These are phyloP conservation scores for Gobio occitaniae DNA, from an alignment of 2,797 vertebrate genomes.

Conservation along the genomic window DNA sequence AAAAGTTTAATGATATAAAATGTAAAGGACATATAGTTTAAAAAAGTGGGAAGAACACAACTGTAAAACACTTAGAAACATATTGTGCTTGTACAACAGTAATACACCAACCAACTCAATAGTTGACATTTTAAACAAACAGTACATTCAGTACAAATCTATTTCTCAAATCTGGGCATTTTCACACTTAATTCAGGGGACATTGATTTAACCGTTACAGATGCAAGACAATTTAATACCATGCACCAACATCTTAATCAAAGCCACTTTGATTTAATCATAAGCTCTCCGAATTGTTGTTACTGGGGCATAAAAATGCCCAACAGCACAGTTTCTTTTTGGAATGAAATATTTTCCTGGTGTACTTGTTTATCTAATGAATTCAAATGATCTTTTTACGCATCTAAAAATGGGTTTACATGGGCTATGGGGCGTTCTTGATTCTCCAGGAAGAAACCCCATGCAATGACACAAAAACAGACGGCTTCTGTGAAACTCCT, in stretches of 20 bases:
- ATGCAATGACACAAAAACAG: not conserved
- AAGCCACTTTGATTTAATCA: not conserved
- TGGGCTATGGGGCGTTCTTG: no score
- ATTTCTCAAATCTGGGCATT: not conserved
- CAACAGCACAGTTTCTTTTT: not conserved
- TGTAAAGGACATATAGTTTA: not conserved
- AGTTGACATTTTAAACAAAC: not conserved
- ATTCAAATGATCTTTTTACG: not conserved
- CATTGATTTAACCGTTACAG: not conserved
- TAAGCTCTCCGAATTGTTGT: not conserved
- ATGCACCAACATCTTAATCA: not conserved
- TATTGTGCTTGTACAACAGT: not conserved
- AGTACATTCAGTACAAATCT: not conserved
- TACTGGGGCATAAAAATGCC: not conserved
- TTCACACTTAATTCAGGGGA: not conserved
- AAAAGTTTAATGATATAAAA: not conserved
- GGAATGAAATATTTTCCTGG: not conserved
- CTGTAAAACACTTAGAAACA: not conserved
- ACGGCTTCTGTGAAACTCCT: not conserved
- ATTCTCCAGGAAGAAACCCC: not conserved
- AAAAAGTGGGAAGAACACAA: not conserved
- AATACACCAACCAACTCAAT: not conserved
- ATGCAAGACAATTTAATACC: not conserved
- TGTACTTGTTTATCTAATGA: not conserved
- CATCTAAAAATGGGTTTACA: no score